Evolutionary conservation across 2,888 invertebrate species (phyloP), one percentile per base, ranked within the genome.

Genomic region (Eubasilissa splendida): DNA sequence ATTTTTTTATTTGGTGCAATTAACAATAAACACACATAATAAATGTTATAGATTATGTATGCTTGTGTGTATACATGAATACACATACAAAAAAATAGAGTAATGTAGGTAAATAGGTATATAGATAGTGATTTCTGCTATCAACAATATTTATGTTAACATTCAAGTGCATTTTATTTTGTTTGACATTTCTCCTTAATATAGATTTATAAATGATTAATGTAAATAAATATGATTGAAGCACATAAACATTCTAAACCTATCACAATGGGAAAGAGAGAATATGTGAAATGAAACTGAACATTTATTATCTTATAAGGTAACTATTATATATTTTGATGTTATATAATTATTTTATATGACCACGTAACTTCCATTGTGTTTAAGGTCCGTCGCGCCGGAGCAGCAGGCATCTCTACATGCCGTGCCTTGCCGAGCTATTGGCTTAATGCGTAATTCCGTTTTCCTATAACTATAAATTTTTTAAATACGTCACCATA

Each of bases 1-100:
- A 80, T 54, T 80, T 73, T 79, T 75, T 80, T 76, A 80, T 80
- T 80, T 80, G 77, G 80, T 80, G 80, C 80, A 80, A 77, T 80
- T 80, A 68, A 80, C 77, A 80, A 58, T 66, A 77, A 66, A 70
- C 68, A 68, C 56, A 31, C 71, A 73, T 68, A 68, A 76, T 76
- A 63, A 63, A 77, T 77, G 50, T 68, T 56, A 42, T 59, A 33
- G 31, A 59, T 77, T 50, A 77, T 68, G 50, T 70, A 76, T 60
- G 65, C 56, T 42, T 56, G 71, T 63, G 60, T 71, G 54, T 60
- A 50, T 71, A 71, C 33, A 60, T 50, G 53, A 50, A 70, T 66
- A 78, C 60, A 58, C 56, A 71, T 54, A 78, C 71, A 58, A 59
- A 22, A 52, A 54, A 53, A 53, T 52, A 70, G n/a, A 60, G n/a